These are phyloP conservation scores for Austrofundulus limnaeus DNA, from an alignment of 2,113 vertebrate genomes.

Conservation along the genomic window DNA sequence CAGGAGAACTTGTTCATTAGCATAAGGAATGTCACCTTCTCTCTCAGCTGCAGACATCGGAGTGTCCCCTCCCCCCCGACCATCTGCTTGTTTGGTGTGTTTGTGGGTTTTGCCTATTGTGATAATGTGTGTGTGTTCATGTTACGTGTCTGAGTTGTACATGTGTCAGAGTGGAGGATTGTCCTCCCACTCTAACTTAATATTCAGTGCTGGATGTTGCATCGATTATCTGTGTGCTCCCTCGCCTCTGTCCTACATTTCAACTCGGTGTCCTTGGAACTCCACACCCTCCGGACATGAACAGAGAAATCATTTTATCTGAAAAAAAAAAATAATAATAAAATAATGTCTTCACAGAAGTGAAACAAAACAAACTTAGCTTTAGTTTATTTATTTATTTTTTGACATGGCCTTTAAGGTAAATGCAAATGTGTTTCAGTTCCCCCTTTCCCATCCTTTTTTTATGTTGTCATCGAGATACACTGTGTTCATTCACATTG, in stretches of 20 bases:
- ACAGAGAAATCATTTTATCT: conserved; percentile 18
- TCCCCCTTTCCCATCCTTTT: no score
- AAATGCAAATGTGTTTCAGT: no score
- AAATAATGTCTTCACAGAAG: conserved; percentile 11
- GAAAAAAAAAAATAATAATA: conserved; percentile 18
- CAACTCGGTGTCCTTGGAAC: conserved; percentile 51
- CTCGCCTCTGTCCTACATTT: conserved; percentile 48
- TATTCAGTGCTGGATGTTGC: conserved; percentile 63
- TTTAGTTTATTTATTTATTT: background rate
- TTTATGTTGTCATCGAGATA: no score
- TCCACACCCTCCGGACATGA: conserved; percentile 32
- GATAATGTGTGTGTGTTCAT: conserved; percentile 14
- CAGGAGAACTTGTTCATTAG: conserved; percentile 60
- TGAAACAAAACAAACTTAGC: background rate
- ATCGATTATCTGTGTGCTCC: conserved; percentile 64
- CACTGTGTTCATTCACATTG: no score
- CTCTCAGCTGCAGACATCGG: conserved; percentile 36
- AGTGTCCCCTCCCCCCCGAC: conserved; percentile 39
- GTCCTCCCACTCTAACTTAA: conserved; percentile 63
- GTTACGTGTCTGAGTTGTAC: conserved; percentile 11
- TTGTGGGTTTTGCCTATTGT: no score
- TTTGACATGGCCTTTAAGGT: background rate
- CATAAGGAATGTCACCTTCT: conserved; percentile 74
- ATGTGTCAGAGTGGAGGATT: conserved; percentile 19
- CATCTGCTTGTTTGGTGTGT: conserved; percentile 59